These are phyloP conservation scores for Corticium candelabrum DNA, from an alignment of 37 sponge, comb jelly and placozoan species.

Conservation along the genomic window DNA sequence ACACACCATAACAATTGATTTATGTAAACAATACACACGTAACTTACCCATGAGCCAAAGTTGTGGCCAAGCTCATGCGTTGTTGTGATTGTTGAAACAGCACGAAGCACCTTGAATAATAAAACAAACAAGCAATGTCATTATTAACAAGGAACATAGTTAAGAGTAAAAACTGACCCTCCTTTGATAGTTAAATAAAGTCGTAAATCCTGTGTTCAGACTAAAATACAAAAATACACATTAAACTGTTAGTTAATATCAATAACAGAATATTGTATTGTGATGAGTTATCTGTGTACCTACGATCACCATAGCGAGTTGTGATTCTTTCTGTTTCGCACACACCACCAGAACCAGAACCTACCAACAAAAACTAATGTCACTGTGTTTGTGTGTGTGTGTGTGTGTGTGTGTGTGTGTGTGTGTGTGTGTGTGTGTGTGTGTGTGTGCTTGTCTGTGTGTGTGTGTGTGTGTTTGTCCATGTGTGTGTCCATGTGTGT, in stretches of 20 bases:
- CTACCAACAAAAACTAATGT: neutral
- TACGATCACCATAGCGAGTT: constrained; percentile 15
- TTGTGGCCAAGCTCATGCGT: constrained; percentile 73
- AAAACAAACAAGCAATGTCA: neutral
- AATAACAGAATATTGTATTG: too few species aligned
- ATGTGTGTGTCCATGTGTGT: too few species aligned
- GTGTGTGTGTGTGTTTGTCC: too few species aligned
- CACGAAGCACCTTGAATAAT: constrained; percentile 28
- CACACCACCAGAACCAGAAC: neutral
- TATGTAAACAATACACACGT: too few species aligned
- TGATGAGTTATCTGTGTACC: constrained; percentile 11
- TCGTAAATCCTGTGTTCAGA: constrained; percentile 59
- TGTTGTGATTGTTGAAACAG: constrained; percentile 43
- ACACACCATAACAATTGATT: too few species aligned
- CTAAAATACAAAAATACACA: constrained; percentile 23
- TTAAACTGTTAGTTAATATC: neutral
- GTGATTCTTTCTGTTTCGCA: neutral
- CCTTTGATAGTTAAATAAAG: constrained; percentile 42
- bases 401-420: too few species aligned
- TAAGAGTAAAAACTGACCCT: constrained; percentile 3
- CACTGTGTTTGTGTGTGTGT: too few species aligned
- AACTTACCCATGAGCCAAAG: constrained; percentile 57
- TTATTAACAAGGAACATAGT: too few species aligned
- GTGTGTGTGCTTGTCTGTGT: too few species aligned
- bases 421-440: too few species aligned